Evolutionary conservation across 2,113 vertebrate species (phyloP).

Genomic region (Pseudopodoces humilis): DNA sequence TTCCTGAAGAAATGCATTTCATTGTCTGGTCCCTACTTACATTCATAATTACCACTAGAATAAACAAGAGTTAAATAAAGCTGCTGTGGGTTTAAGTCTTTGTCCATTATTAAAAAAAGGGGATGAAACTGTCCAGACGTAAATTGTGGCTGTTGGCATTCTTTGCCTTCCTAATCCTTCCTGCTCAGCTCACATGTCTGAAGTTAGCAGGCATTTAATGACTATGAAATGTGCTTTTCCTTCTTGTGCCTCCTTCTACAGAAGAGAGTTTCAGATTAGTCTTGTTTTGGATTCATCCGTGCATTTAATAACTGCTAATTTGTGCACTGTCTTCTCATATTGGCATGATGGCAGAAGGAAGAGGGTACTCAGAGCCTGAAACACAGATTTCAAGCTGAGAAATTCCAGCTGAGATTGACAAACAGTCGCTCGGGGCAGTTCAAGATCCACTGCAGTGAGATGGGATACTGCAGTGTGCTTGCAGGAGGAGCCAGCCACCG

Average conservation of each 20-base stretch:
- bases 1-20: slow-evolving; percentile 14
- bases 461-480: not conserved
- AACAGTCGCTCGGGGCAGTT: not conserved
- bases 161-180: not conserved
- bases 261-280: not conserved
- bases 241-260: not conserved
- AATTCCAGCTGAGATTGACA: not conserved
- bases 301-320: not conserved
- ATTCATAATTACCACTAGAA: not conserved
- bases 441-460: not conserved
- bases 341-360: too few relatives aligned
- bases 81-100: not conserved
- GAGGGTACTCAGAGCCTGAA: not conserved
- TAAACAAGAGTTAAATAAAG: slow-evolving; percentile 36
- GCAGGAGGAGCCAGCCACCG: not conserved
- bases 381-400: not conserved
- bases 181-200: not conserved
- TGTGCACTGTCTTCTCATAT: not conserved
- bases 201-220: not conserved
- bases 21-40: not conserved
- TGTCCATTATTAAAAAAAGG: not conserved
- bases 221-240: not conserved
- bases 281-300: not conserved
- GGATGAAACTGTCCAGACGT: not conserved
- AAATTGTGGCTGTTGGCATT: not conserved